phyloP scores from a whole-genome alignment of 2,888 invertebrate genomes.

The Tribolium freemani region DNA sequence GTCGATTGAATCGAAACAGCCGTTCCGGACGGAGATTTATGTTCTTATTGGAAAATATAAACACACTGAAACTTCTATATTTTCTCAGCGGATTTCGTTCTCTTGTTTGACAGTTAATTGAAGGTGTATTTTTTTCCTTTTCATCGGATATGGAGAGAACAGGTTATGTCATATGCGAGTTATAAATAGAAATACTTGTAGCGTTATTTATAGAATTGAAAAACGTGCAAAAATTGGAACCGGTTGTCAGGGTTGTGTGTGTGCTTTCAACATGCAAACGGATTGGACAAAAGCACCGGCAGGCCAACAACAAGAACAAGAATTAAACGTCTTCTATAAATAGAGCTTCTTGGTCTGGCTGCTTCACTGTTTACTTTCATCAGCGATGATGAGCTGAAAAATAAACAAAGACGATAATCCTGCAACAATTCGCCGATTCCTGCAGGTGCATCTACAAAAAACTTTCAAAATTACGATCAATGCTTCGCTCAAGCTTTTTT shows the following conservation, averaged over 20 bases:
- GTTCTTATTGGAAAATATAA: conserved; percentile 8
- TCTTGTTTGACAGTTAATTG: not conserved
- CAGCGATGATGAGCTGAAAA: not conserved
- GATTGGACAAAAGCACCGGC: conserved; percentile 37
- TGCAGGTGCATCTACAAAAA: too few relatives aligned
- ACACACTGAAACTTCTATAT: not conserved
- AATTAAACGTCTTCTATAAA: conserved; percentile 42
- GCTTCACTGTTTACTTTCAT: conserved; percentile 21
- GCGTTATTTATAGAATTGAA: conserved; percentile 58
- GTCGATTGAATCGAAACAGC: conserved; percentile 15
- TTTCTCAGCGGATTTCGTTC: not conserved
- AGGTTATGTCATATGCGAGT: conserved; percentile 56
- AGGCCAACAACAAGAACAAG: conserved; percentile 33
- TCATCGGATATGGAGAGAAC: conserved; percentile 43
- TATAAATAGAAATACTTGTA: conserved; percentile 59
- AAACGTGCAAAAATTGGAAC: conserved; percentile 56
- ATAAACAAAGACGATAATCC: not conserved
- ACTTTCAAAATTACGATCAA: too few relatives aligned
- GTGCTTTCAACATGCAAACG: conserved; percentile 42
- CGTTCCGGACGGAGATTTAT: not conserved
- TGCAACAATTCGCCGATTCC: too few relatives aligned
- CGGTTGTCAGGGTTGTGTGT: conserved; percentile 54
- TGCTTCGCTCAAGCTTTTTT: too few relatives aligned
- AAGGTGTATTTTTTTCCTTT: conserved; percentile 5
- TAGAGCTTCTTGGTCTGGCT: conserved; percentile 40